Evolutionary conservation across 2,888 invertebrate species (phyloP).

Genomic region (Ceraclea dissimilis): DNA sequence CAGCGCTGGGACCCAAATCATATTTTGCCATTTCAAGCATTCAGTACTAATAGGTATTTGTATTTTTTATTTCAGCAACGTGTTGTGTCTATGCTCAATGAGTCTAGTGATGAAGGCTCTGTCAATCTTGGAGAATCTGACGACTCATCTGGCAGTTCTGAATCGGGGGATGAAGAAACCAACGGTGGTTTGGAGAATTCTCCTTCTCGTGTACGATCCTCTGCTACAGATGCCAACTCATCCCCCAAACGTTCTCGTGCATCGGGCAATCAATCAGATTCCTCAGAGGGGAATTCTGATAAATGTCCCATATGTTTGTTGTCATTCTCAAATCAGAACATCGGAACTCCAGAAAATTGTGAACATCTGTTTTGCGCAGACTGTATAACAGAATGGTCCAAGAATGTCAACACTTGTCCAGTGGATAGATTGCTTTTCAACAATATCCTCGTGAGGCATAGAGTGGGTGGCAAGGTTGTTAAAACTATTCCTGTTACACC

Average conservation of each 20-base stretch:
- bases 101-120: slow-evolving; percentile 27
- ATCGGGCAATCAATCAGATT: slow-evolving; percentile 41
- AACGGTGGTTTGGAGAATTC: no score
- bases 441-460: slow-evolving; percentile 64
- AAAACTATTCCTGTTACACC: slow-evolving; percentile 60
- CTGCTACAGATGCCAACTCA: not conserved
- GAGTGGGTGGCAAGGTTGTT: slow-evolving; percentile 57
- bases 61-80: not conserved
- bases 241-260: slow-evolving; percentile 17
- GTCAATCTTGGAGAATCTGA: not conserved
- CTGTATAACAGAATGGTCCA: slow-evolving; percentile 92
- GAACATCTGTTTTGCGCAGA: slow-evolving; percentile 85
- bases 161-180: no score
- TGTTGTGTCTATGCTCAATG: slow-evolving; percentile 19
- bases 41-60: no score
- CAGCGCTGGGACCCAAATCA: no score
- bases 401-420: slow-evolving; percentile 91
- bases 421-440: slow-evolving; percentile 79
- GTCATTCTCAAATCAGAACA: slow-evolving; percentile 66
- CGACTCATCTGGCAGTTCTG: no score
- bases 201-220: not conserved
- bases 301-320: slow-evolving; percentile 88
- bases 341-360: slow-evolving; percentile 80
- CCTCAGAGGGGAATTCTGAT: slow-evolving; percentile 65
- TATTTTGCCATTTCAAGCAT: no score